These are phyloP conservation scores for Enteromius anoplus DNA, from an alignment of 2,797 vertebrate genomes.

Conservation along the genomic window DNA sequence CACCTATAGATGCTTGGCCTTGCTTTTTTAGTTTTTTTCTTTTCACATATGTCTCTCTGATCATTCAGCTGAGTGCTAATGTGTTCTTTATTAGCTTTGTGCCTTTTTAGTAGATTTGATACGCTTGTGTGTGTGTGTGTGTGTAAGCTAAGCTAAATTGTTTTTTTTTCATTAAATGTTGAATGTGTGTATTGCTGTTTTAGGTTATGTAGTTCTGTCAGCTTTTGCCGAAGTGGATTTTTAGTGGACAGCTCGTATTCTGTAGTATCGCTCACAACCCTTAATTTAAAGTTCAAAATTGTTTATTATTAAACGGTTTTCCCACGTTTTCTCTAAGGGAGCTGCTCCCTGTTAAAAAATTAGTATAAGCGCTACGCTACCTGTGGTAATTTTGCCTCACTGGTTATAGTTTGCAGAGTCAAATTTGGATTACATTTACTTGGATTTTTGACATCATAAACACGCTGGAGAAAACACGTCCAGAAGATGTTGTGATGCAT, in stretches of 20 bases:
- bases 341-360: neutral
- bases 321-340: conserved; percentile 8
- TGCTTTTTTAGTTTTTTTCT: accelerated
- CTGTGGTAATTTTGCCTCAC: conserved; percentile 25
- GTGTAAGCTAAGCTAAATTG: neutral
- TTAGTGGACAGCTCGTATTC: neutral
- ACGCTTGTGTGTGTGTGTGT: neutral
- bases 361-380: neutral
- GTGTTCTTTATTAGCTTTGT: neutral
- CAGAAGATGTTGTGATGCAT: conserved; percentile 15
- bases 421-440: conserved; percentile 3
- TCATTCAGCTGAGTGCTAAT: neutral
- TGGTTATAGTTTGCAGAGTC: conserved; percentile 7
- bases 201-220: conserved; percentile 6
- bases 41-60: neutral
- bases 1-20: neutral
- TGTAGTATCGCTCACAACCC: neutral
- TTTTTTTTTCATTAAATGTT: neutral
- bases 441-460: neutral
- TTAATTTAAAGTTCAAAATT: neutral
- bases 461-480: conserved; percentile 11
- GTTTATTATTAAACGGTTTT: neutral
- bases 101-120: neutral
- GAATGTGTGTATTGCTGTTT: neutral
- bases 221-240: conserved; percentile 7